Evolutionary conservation across 2,797 vertebrate species (phyloP), one percentile per base, ranked within the genome.

Genomic region (Lindbergichthys nudifrons): DNA sequence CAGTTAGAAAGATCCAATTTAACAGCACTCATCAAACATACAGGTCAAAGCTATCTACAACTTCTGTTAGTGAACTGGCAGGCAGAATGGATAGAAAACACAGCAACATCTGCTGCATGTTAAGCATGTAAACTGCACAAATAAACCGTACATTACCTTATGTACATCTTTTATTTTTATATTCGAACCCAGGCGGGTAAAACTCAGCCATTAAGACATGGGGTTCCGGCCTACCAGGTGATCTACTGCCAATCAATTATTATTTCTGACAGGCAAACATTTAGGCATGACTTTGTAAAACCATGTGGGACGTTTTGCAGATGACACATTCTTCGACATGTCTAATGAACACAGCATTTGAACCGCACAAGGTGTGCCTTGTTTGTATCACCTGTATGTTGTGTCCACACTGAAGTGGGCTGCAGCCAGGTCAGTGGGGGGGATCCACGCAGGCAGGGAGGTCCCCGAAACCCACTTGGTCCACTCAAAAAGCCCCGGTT

Each of bases 401-500:
- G 96, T 96, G 93, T 99, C 97, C 57, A 98, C 95, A 36, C 95
- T 95, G 73, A 98, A 95, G 83, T 94, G 96, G 65, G 96, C 96
- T 58, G 96, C 94, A 15, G 96, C 96, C 92, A 98, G 89, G 48
- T 99, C 97, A 13, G 93, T 16, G 0, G 96, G 94, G 15, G 96
- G 90, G 26, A 97, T 97, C 97, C 97, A 99, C 0, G 95, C 94
- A 0, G 97, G 97, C 66, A 98, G 89, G 0, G 95, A 92, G 84
- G 47, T 97, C 61, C 97, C 97, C 3, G 96, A 93, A 23, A 98
- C 96, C 97, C 97, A 99, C 90, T 98, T 98, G 51, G 97, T 98
- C 97, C 97, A 99, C 74, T 99, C 97, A 47, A 99, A 98, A 21
- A 99, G 92, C 30, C 97, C 97, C 0, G 97, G 97, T 82, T 99